A percentile compares a stretch with the other conserved stretches of the same genome.
Evolutionary conservation across 2,888 invertebrate species (phyloP).

Genomic region (Drosophila tanythrix): DNA sequence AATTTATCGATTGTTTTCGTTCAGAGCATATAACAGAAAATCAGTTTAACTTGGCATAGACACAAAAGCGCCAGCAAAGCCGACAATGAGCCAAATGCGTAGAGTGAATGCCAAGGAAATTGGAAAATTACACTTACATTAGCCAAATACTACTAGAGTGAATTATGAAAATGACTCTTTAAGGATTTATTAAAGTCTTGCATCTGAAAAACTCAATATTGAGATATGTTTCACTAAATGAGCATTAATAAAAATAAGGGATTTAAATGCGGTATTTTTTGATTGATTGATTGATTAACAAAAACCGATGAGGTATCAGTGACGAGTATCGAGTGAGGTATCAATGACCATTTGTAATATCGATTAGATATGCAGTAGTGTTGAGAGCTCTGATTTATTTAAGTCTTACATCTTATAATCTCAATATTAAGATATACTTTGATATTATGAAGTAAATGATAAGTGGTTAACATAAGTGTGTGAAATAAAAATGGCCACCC

Average conservation of each 20-base stretch:
- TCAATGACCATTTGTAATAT: not conserved
- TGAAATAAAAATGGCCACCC: not conserved
- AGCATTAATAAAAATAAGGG: not conserved
- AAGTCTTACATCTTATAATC: not conserved
- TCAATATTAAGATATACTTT: not conserved
- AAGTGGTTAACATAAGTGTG: too few species aligned
- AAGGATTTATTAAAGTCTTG: not conserved
- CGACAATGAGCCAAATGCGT: conserved; percentile 29
- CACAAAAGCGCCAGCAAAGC: conserved; percentile 83
- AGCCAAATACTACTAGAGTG: not conserved
- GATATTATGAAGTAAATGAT: not conserved
- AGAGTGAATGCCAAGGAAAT: conserved; percentile 38
- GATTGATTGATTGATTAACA: not conserved
- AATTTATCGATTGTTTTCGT: conserved; percentile 82
- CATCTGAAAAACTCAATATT: not conserved
- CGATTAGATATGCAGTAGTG: not conserved
- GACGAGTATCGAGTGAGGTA: not conserved
- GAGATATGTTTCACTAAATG: not conserved
- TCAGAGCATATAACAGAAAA: conserved; percentile 58
- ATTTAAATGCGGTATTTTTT: not conserved
- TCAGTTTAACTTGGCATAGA: conserved; percentile 73
- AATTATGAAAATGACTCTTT: not conserved
- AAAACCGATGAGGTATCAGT: not conserved
- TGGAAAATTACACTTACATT: conserved; percentile 15
- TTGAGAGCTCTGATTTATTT: not conserved